Evolutionary conservation across 2,888 invertebrate genomes (phyloP), one percentile per base, ranked within the genome.

Genomic region (Chalcosyrphus nemorum): DNA sequence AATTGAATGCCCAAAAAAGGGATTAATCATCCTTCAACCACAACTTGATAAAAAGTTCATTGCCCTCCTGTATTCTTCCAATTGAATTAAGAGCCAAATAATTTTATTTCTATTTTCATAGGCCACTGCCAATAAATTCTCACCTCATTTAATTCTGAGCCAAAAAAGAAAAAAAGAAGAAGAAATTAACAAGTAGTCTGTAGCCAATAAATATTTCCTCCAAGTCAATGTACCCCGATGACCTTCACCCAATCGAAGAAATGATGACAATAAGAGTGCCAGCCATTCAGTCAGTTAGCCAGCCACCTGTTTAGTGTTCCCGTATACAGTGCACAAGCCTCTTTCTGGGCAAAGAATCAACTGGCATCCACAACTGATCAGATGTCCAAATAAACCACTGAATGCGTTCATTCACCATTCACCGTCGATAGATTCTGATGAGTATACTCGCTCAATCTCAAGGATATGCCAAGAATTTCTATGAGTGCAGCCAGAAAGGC

Each of bases 381-480:
- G 54, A 78, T 78, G 77, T 61, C 57, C 61, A 61, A 56, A 78
- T 75, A 52, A 57, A 70, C 70, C 65, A 38, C 76, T 41, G 77
- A 68, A 68, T 80, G 80, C 80, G 80, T 80, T 84, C 70, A 74
- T 80, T 75, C 54, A 70, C 68, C 38, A 50, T 65, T 65, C n/a
- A n/a, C 17, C 74, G 52, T 84, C 74, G 80, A 84, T 78, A 74
- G 68, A 72, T 52, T 70, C 57, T 70, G 77, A 78, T 43, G 78
- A 77, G 52, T n/a, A 52, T 45, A 27, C 52, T 71, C n/a, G n/a
- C n/a, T n/a, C 24, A 56, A 50, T 15, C 52, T 32, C 61, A 84
- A 84, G 84, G 80, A 84, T 75, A 78, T 78, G 84, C 80, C 84
- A 84, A 84, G 75, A 84, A 84, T 41, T 84, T 84, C 38, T 11